phyloP scores from a whole-genome alignment of 2,797 vertebrate species.

The Melanotaenia nigrans region DNA sequence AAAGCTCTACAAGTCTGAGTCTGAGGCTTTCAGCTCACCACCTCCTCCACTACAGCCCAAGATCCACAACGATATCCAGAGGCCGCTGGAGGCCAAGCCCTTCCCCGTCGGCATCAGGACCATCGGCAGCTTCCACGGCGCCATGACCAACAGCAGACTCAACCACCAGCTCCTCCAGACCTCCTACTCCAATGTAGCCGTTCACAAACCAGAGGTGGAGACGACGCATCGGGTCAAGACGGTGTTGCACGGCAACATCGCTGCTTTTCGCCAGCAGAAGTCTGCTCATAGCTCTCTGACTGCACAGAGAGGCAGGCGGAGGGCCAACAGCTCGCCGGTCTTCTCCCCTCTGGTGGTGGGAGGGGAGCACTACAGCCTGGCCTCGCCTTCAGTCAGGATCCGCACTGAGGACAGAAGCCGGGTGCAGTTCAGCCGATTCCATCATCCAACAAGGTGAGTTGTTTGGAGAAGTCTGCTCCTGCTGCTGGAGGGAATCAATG shows the following conservation, averaged over 20 bases:
- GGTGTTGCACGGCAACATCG: constrained; percentile 50
- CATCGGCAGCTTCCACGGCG: constrained; percentile 70
- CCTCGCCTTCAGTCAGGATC: constrained; percentile 73
- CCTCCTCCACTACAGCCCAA: constrained; percentile 67
- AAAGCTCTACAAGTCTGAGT: constrained; percentile 82
- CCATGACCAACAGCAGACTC: constrained; percentile 78
- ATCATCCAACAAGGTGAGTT: constrained; percentile 68
- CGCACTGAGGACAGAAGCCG: constrained; percentile 62
- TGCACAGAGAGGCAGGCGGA: constrained; percentile 70
- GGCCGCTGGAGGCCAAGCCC: constrained; percentile 70
- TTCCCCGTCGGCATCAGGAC: constrained; percentile 73
- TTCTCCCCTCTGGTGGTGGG: constrained; percentile 80
- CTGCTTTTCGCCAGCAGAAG: constrained; percentile 70
- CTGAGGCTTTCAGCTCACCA: constrained; percentile 68
- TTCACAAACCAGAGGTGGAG: constrained; percentile 56
- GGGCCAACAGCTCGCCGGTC: constrained; percentile 74
- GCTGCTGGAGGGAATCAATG: not conserved
- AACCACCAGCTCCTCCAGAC: constrained; percentile 60
- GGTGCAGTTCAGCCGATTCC: constrained; percentile 67
- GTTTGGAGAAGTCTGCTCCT: not conserved
- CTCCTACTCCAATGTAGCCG: constrained; percentile 13
- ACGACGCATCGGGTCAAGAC: constrained; percentile 54
- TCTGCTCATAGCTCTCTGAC: constrained; percentile 2
- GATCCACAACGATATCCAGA: constrained; percentile 53
- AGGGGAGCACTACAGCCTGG: constrained; percentile 80